Evolutionary conservation across 2,797 vertebrate species (phyloP).

Genomic region (Cirrhinus mrigala): DNA sequence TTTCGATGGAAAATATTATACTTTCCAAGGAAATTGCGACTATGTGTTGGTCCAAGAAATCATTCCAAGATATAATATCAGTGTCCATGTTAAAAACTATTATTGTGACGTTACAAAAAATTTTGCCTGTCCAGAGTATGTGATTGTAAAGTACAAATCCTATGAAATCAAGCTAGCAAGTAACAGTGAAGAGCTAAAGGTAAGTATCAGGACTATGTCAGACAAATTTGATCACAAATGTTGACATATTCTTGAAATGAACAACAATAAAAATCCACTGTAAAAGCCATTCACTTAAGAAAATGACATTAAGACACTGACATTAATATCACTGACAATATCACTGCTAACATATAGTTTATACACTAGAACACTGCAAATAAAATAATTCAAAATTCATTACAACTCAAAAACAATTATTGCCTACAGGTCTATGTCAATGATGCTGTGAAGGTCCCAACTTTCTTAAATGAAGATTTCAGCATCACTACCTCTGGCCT

Average conservation of each 20-base stretch:
- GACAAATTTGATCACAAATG: neutral
- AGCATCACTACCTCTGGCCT: conserved; percentile 79
- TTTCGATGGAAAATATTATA: conserved; percentile 91
- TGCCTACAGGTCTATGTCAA: conserved; percentile 83
- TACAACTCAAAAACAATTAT: conserved; percentile 12
- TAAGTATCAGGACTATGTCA: conserved; percentile 53
- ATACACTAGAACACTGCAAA: neutral
- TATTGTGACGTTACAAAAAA: conserved; percentile 76
- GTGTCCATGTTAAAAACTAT: conserved; percentile 85
- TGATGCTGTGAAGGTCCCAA: conserved; percentile 66
- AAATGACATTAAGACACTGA: neutral
- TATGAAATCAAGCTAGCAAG: conserved; percentile 77
- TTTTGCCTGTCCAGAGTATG: conserved; percentile 70
- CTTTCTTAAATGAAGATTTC: conserved; percentile 81
- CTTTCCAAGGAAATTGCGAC: conserved; percentile 90
- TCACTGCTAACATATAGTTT: neutral
- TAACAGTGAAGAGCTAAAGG: conserved; percentile 61
- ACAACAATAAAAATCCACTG: neutral
- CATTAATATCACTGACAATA: neutral
- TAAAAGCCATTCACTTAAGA: neutral
- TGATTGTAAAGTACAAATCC: conserved; percentile 84
- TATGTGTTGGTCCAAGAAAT: conserved; percentile 89
- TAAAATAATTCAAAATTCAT: neutral
- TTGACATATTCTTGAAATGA: neutral
- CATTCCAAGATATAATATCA: conserved; percentile 74